phyloP scores from a whole-genome alignment of 2,797 vertebrate genomes.

The Microctenopoma steveboyesi region DNA sequence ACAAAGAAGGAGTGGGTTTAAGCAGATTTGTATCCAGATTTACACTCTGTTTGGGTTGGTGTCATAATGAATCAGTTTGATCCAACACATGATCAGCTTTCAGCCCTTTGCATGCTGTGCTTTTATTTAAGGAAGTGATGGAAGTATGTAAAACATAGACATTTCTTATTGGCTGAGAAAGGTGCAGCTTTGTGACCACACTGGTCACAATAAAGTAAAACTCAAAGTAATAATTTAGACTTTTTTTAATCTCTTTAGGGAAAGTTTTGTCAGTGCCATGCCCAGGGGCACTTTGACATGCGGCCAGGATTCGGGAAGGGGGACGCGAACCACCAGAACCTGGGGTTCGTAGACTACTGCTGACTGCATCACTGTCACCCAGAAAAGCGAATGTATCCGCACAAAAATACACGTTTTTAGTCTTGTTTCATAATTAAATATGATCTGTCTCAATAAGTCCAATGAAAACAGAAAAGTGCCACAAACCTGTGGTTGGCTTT shows the following conservation, averaged over 20 bases:
- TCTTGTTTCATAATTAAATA: background rate
- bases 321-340: no score
- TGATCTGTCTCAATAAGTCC: background rate
- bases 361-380: no score
- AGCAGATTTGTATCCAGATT: conserved; percentile 79
- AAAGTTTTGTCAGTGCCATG: no score
- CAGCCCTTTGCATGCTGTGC: conserved; percentile 18
- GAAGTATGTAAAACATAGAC: no score
- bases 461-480: background rate
- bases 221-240: background rate
- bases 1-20: conserved; percentile 76
- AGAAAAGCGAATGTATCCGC: no score
- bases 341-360: no score
- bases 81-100: conserved; percentile 62
- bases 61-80: conserved; percentile 73
- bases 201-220: no score
- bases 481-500: background rate
- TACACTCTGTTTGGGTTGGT: conserved; percentile 73
- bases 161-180: background rate
- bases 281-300: no score
- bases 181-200: background rate
- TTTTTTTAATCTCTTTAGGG: no score
- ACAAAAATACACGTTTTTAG: background rate
- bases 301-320: no score
- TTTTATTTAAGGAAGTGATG: conserved; percentile 15